Base-by-base conservation (phyloP, 2,113 vertebrate species). In the Rhodinocichla rosea region DNA sequence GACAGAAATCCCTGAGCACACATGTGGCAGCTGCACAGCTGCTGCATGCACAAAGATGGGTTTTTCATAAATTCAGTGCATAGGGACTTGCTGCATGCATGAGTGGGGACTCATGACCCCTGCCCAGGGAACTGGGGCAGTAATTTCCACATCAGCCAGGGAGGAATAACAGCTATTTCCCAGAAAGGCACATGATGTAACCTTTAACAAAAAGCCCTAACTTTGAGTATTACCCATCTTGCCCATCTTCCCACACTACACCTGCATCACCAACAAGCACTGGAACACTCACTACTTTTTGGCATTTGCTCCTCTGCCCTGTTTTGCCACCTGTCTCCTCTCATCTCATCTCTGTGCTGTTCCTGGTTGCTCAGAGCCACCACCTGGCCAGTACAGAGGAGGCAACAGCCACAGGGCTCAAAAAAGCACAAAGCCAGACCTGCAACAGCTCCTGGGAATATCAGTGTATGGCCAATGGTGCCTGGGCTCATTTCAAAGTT, bases 341-440 rank as follows among this genome's bases (percentile, higher is more conserved):
- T 88, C 88, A 68, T 44, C 90, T 90, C 71, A 19, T 32, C 49
- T 73, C 63, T 89, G 71, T 86, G 35, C 50, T 4, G 13, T 89
- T 89, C 62, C 88, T 96, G 83, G 92, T 62, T 86, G 76, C 71
- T 86, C 39, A 93, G 95, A 97, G 96, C 95, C 96, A 96, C 94
- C 96, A 95, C 92, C 96, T 95, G 96, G 96, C 79, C 87, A 94
- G 64, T 76, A 77, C 75, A 96, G 95, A 74, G 79, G 71, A 93
- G 95, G 69, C 82, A 92, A 28, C 53, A 93, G 37, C 33, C 69
- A 87, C 1, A 7, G 32, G 53, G 32, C 57, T 82, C 84, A 81
- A 62, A 33, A 42, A 89, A 82, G 39, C 42, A 68, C 39, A 59
- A 69, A 75, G 28, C 9, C 80, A 89, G 55, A n/a, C 37, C 20